Base-by-base conservation (phyloP, 2,888 invertebrate genomes). In the Laspeyria flexula region DNA sequence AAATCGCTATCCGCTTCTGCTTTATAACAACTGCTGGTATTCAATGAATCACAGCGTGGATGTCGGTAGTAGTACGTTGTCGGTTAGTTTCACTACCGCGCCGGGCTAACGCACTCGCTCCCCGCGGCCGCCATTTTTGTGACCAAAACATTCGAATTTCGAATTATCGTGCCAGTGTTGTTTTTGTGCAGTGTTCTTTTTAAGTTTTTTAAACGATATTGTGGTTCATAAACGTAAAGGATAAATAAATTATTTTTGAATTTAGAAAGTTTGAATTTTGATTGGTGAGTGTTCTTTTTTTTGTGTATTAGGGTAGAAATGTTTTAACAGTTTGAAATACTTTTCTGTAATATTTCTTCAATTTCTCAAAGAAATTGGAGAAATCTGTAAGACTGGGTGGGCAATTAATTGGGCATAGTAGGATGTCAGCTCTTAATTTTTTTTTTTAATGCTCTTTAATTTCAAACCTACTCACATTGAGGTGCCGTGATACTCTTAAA, bases 11-110 rank as follows among this genome's bases (percentile, higher is more conserved):
- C 12, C 37, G 46, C 61, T 35, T 13, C n/a, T 44, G 0, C 0
- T 30, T 21, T 12, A 4, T 11, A n/a, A 4, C 47, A 43, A 5
- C 16, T 13, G n/a, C 47, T 27, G 48, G 16, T 53, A 46, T 37
- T 61, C 43, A 68, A 72, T 73, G 71, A 72, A 71, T 72, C 71
- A 73, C 64, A 34, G 10, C 52, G 10, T 49, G 39, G 57, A 64
- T 57, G 58, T 65, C 59, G 70, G 41, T 43, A 37, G 18, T 42
- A 45, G 34, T 33, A 34, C 50, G 45, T 43, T 31, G 43, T 44
- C 51, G 35, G 39, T 45, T 52, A 69, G 69, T 70, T 70, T 68
- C 70, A 71, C 70, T 68, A 65, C 54, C 52, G 48, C 58, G 7
- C 44, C 68, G 56, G 69, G 60, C 60, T 63, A 63, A 63, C 30